Evolutionary conservation across 2,888 invertebrate species (phyloP).

Genomic region (Cryptosula pallasiana): DNA sequence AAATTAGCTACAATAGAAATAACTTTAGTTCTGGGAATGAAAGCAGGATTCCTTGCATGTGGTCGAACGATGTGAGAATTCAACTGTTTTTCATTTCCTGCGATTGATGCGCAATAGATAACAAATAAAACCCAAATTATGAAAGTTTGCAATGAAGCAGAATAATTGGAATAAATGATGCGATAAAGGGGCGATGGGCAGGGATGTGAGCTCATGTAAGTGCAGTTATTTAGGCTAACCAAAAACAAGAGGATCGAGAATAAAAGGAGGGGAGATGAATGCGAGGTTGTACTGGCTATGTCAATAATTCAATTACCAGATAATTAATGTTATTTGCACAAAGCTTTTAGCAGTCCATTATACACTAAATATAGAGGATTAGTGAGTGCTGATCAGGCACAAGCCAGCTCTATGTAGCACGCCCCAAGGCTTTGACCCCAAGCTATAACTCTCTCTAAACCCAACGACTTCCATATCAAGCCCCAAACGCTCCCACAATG

Average conservation of each 20-base stretch:
- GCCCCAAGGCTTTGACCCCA: too few species aligned
- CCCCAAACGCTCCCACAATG: neutral
- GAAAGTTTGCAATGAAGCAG: neutral
- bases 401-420: too few species aligned
- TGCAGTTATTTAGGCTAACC: neutral
- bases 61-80: too few species aligned
- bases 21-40: too few species aligned
- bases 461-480: too few species aligned
- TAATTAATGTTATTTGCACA: constrained; percentile 2
- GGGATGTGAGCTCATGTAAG: neutral
- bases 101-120: neutral
- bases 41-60: too few species aligned
- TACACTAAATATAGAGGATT: too few species aligned
- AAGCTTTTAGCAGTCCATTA: too few species aligned
- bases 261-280: neutral
- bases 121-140: neutral
- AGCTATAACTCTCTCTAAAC: too few species aligned
- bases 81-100: neutral
- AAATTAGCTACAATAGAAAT: too few species aligned
- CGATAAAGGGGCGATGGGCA: neutral
- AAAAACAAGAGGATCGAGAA: neutral
- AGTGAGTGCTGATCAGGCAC: too few species aligned
- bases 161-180: neutral
- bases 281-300: neutral
- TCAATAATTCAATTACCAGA: constrained; percentile 10